Base-by-base conservation (phyloP, 2,888 invertebrate species). In the Aelia acuminata region DNA sequence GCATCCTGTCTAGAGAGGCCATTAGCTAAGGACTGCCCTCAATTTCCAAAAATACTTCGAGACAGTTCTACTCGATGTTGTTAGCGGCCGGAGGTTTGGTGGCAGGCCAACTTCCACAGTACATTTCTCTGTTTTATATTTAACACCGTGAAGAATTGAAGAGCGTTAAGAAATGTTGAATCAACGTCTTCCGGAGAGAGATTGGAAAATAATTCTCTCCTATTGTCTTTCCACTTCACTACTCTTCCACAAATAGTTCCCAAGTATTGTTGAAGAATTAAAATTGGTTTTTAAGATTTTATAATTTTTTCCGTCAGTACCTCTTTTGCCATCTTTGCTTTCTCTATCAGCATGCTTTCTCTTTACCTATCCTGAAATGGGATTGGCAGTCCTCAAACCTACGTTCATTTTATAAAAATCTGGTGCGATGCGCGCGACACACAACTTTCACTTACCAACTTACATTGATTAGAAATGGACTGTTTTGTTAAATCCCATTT, bases 101-200 rank as follows among this genome's bases (percentile, higher is more conserved):
- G 26, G 26, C 31, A 31, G 31, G 63, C 63, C 31, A 57, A 57
- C 35, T 70, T 35, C 35, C 63, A 18, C n/a, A n/a, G n/a, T n/a
- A n/a, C n/a, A 31, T 70, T 70, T 35, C 63, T 70, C 31, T 70
- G 63, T 70, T 31, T 70, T 70, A 70, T 70, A 70, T 70, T 70
- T 70, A 70, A 70, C n/a, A 70, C 63, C 63, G 63, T 70, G 63
- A 70, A 70, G 35, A 35, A 70, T 70, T 70, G n/a, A n/a, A 70
- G 18, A 70, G 31, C 31, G 5, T 35, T 35, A 18, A 70, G 31
- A 31, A 8, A 20, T 18, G 63, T 63, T 31, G 63, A 63, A 31
- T 63, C 31, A 5, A 35, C 13, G 63, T 20, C 63, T 35, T 57
- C 63, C 5, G 31, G 31, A 13, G 20, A 70, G 63, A 70, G 63